phyloP scores from a whole-genome alignment of 2,113 vertebrate genomes.

The Arenaria interpres region DNA sequence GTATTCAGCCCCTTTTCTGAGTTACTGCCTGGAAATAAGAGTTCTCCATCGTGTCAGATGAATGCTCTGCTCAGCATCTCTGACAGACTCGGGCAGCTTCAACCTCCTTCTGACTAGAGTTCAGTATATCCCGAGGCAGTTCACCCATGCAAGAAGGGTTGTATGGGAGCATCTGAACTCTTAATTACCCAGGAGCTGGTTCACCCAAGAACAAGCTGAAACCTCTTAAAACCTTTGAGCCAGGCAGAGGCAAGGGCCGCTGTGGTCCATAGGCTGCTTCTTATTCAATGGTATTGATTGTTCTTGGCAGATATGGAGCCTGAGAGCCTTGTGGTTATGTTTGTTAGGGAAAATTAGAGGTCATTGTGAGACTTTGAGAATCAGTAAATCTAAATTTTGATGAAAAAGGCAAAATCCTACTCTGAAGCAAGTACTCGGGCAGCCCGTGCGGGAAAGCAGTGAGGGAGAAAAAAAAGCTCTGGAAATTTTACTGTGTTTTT shows the following conservation, averaged over 20 bases:
- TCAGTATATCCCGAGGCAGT: neutral
- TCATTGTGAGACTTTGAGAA: neutral
- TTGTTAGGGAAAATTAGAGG: slow-evolving; percentile 53
- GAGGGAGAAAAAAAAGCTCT: neutral
- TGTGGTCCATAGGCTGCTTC: neutral
- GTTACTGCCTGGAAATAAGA: neutral
- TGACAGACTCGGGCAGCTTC: neutral
- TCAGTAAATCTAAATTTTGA: slow-evolving; percentile 49
- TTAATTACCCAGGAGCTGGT: neutral
- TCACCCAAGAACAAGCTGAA: slow-evolving; percentile 31
- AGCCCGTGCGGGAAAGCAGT: neutral
- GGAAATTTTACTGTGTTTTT: neutral
- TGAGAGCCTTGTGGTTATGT: neutral
- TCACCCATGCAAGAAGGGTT: neutral
- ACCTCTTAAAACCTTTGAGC: neutral
- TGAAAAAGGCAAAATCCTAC: slow-evolving; percentile 32
- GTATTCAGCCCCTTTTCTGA: neutral
- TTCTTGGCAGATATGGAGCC: neutral
- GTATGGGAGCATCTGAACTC: neutral
- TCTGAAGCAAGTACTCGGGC: neutral
- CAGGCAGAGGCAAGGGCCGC: neutral
- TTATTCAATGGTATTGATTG: slow-evolving; percentile 30
- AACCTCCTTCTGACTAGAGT: neutral
- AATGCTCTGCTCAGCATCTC: neutral
- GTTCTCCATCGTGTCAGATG: neutral